A percentile compares a stretch with the other conserved stretches of the same genome.
Conservation (phyloP, 2,888 invertebrate species). For the Chrysolina oricalcia region DNA sequence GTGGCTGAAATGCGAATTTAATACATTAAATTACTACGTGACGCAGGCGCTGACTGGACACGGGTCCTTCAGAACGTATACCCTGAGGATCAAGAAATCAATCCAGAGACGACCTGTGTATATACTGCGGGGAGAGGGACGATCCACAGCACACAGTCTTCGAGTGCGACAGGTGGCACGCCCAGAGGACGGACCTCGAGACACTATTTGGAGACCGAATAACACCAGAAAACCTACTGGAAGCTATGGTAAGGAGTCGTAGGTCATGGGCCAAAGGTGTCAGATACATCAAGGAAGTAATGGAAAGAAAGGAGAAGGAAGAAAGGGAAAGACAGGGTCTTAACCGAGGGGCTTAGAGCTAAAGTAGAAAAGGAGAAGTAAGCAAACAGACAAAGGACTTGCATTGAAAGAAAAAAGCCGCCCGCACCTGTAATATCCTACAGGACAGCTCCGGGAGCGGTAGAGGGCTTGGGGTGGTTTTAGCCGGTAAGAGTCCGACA, state of each 20-base stretch:
- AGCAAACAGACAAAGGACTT: no score
- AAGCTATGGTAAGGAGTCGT: constrained; percentile 23
- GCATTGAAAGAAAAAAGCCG: no score
- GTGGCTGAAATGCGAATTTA: constrained; percentile 24
- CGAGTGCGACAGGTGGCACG: constrained; percentile 27
- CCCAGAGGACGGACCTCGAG: not conserved
- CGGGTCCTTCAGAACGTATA: not conserved
- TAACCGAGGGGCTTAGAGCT: not conserved
- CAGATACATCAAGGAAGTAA: constrained; percentile 23
- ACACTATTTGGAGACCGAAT: not conserved
- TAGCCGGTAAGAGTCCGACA: no score
- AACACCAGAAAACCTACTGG: not conserved
- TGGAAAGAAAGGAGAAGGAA: no score
- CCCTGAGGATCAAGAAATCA: constrained; percentile 4
- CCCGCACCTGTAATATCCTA: no score
- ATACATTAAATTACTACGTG: constrained; percentile 21
- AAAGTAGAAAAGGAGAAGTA: no score
- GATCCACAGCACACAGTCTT: constrained; percentile 38
- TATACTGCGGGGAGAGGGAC: constrained; percentile 37
- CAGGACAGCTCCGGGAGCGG: no score
- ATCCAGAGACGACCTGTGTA: constrained; percentile 27
- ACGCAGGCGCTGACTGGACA: no score
- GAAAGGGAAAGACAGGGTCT: not conserved
- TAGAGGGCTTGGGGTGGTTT: no score
- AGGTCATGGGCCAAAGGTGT: constrained; percentile 16